These are phyloP conservation scores for Eptesicus fuscus DNA, from an alignment of 2,113 vertebrate species.

Conservation along the genomic window DNA sequence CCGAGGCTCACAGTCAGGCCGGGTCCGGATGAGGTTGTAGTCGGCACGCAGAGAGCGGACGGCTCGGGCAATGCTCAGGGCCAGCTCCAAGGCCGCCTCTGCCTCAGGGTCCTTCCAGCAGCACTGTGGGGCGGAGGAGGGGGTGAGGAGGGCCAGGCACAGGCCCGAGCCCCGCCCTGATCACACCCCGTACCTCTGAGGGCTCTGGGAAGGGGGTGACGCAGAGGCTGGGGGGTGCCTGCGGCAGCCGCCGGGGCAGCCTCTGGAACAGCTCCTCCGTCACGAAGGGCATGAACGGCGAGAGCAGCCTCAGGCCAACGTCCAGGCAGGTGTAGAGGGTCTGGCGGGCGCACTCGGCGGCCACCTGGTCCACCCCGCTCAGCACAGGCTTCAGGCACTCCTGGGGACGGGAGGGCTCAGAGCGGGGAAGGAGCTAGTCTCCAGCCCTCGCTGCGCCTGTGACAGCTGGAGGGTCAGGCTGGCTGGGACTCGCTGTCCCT, in stretches of 20 bases:
- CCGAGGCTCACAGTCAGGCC: conserved; percentile 88
- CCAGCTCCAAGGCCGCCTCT: conserved; percentile 86
- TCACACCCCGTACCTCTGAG: conserved; percentile 79
- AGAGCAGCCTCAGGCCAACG: conserved; percentile 87
- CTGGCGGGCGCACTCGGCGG: conserved; percentile 82
- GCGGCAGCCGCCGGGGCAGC: conserved; percentile 82
- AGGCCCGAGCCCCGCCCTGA: not conserved
- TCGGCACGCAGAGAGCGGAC: conserved; percentile 91
- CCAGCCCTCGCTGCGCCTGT: not conserved
- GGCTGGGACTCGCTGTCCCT: not conserved
- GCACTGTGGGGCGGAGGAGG: conserved; percentile 76
- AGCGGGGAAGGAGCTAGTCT: not conserved
- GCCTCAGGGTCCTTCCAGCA: conserved; percentile 88
- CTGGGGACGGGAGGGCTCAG: conserved; percentile 66
- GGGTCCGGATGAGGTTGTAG: conserved; percentile 91
- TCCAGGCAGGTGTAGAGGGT: conserved; percentile 92
- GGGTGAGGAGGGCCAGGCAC: not conserved
- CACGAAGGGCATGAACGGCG: conserved; percentile 93
- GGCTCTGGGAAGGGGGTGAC: conserved; percentile 87
- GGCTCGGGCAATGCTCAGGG: conserved; percentile 85
- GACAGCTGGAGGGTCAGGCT: not conserved
- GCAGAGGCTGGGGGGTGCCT: conserved; percentile 83
- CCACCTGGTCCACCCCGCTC: conserved; percentile 67
- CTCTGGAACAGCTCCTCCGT: conserved; percentile 92
- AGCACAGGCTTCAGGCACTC: conserved; percentile 92